Evolutionary conservation across 2,797 vertebrate genomes (phyloP).

Genomic region (Epinephelus malabaricus): DNA sequence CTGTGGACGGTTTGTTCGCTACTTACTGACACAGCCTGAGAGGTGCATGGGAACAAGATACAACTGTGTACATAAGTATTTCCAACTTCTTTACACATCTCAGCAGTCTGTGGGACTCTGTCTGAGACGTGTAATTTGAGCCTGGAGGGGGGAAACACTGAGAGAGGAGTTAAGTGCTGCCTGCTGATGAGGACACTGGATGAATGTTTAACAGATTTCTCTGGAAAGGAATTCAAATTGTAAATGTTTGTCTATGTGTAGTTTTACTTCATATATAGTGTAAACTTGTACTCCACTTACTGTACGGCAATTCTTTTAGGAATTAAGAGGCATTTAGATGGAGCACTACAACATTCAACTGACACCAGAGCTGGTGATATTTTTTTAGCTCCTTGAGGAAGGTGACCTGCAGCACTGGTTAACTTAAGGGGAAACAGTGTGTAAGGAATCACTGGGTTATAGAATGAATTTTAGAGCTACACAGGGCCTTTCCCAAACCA

Average conservation of each 20-base stretch:
- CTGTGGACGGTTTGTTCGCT: slow-evolving; percentile 36
- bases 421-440: too few relatives aligned
- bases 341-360: slow-evolving; percentile 2
- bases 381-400: background rate
- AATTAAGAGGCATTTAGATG: background rate
- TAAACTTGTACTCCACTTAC: background rate
- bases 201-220: slow-evolving; percentile 60
- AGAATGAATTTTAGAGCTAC: too few relatives aligned
- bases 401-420: too few relatives aligned
- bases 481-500: too few relatives aligned
- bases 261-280: background rate
- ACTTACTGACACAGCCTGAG: slow-evolving; percentile 56
- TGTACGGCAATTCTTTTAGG: slow-evolving; percentile 1
- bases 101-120: slow-evolving; percentile 54
- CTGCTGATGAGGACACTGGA: slow-evolving; percentile 75
- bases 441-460: too few relatives aligned
- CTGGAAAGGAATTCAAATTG: slow-evolving; percentile 42
- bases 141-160: slow-evolving; percentile 68
- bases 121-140: slow-evolving; percentile 68
- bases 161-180: slow-evolving; percentile 72
- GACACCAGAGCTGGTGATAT: slow-evolving; percentile 10
- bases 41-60: slow-evolving; percentile 64
- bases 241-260: background rate
- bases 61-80: slow-evolving; percentile 64
- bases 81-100: slow-evolving; percentile 66